phyloP scores from a whole-genome alignment of 2,113 vertebrate genomes.

The Onychostruthus taczanowskii region DNA sequence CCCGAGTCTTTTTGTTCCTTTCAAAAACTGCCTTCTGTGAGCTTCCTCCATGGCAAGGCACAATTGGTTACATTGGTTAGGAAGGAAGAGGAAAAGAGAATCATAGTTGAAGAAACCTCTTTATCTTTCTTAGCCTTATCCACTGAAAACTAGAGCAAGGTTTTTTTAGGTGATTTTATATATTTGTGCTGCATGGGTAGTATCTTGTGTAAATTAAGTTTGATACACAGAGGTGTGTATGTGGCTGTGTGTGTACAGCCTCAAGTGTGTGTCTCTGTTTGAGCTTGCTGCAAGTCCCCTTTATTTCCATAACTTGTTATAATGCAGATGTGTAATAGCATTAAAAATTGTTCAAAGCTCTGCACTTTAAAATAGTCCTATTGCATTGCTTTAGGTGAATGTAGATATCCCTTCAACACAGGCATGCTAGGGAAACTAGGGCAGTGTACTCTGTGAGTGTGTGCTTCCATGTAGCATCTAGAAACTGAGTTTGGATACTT shows the following conservation, averaged over 20 bases:
- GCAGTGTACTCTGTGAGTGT: not conserved
- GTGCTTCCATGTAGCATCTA: not conserved
- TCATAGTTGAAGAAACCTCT: not conserved
- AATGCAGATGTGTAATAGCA: not conserved
- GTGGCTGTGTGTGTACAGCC: not conserved
- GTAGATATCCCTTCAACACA: not conserved
- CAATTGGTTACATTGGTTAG: not conserved
- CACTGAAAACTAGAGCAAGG: not conserved
- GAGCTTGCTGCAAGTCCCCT: not conserved
- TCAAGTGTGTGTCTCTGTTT: not conserved
- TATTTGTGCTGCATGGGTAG: not conserved
- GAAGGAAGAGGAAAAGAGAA: not conserved
- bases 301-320: not conserved
- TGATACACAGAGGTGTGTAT: rapidly evolving
- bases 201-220: not conserved
- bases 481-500: not conserved
- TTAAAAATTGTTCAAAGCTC: not conserved
- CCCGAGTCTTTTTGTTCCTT: not conserved
- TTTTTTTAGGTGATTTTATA: not conserved
- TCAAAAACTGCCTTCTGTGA: not conserved
- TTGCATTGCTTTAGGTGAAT: not conserved
- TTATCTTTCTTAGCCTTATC: not conserved
- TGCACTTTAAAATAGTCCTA: not conserved
- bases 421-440: not conserved
- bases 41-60: not conserved